phyloP scores from a whole-genome alignment of 1,140 invertebrate genomes.

The Drosophila erecta region DNA sequence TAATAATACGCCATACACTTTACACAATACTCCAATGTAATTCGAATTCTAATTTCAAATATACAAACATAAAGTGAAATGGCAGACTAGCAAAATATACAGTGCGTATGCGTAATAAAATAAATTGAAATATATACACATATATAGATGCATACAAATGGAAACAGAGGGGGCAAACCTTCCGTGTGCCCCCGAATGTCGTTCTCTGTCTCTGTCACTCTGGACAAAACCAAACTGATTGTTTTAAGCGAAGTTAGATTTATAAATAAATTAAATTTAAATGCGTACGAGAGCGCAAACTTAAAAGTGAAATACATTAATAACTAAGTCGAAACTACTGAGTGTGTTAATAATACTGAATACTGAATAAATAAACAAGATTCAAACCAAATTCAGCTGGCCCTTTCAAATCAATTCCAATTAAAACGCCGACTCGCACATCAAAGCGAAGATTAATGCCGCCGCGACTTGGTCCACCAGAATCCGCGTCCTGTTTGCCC shows the following conservation, averaged over 20 bases:
- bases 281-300: slow-evolving; percentile 16
- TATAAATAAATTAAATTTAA: slow-evolving; percentile 53
- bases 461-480: slow-evolving; percentile 8
- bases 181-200: too few species aligned
- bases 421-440: slow-evolving; percentile 13
- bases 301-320: slow-evolving; percentile 59
- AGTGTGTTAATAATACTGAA: slow-evolving; percentile 76
- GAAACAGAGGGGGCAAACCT: too few species aligned
- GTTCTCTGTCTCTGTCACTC: slow-evolving; percentile 51
- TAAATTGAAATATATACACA: slow-evolving; percentile 49
- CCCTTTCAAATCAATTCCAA: slow-evolving; percentile 52
- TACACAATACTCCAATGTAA: slow-evolving; percentile 60
- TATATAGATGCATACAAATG: slow-evolving; percentile 29
- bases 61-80: slow-evolving; percentile 46
- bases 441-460: slow-evolving; percentile 43
- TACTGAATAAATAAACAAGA: slow-evolving; percentile 76
- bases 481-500: slow-evolving; percentile 12
- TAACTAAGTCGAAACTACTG: slow-evolving; percentile 79
- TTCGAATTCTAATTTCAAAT: slow-evolving; percentile 67
- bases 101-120: slow-evolving; percentile 69
- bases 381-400: slow-evolving; percentile 11
- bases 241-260: slow-evolving; percentile 72
- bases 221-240: slow-evolving; percentile 77
- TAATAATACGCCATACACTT: slow-evolving; percentile 53
- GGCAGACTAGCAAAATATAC: slow-evolving; percentile 78